These are phyloP conservation scores for Hippasteria phrygiana DNA, from an alignment of 53 echinoderm and acorn worm genomes.

Conservation along the genomic window DNA sequence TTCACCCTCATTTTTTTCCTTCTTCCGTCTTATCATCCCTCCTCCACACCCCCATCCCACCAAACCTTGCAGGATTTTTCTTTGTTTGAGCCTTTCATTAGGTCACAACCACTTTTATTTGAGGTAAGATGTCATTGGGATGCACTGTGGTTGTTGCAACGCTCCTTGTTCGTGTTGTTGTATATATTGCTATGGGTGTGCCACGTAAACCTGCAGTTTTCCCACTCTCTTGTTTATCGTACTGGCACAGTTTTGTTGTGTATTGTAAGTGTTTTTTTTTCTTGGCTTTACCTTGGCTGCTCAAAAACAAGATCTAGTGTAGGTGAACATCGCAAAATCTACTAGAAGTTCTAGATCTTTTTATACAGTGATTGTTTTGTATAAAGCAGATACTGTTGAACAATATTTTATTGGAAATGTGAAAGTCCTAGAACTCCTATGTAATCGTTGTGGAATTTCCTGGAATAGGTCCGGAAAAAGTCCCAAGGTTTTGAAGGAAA, in stretches of 20 bases:
- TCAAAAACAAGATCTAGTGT: background rate
- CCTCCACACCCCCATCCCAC: constrained; percentile 12
- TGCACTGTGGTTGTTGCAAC: background rate
- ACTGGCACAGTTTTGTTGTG: background rate
- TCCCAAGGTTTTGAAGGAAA: no score
- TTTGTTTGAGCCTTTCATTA: constrained; percentile 55
- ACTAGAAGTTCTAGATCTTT: no score
- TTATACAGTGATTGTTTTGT: no score
- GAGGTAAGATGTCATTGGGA: constrained; percentile 53
- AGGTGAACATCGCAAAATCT: no score
- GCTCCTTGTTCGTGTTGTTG: background rate
- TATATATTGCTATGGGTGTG: background rate
- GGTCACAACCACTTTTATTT: constrained; percentile 53
- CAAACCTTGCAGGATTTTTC: constrained; percentile 47
- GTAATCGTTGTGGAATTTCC: no score
- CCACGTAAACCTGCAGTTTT: background rate
- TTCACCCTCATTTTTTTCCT: constrained; percentile 55
- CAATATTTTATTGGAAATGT: no score
- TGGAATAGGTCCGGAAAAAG: no score
- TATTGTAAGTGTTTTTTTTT: background rate
- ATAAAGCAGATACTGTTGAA: no score
- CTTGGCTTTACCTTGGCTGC: constrained; percentile 1
- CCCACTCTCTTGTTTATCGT: background rate
- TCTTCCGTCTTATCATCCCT: constrained; percentile 19
- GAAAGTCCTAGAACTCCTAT: no score